Percentiles rank a stretch among this genome's conserved stretches.
These are phyloP conservation scores for Tipula confusa DNA, from an alignment of 2,888 invertebrate genomes.

Conservation along the genomic window DNA sequence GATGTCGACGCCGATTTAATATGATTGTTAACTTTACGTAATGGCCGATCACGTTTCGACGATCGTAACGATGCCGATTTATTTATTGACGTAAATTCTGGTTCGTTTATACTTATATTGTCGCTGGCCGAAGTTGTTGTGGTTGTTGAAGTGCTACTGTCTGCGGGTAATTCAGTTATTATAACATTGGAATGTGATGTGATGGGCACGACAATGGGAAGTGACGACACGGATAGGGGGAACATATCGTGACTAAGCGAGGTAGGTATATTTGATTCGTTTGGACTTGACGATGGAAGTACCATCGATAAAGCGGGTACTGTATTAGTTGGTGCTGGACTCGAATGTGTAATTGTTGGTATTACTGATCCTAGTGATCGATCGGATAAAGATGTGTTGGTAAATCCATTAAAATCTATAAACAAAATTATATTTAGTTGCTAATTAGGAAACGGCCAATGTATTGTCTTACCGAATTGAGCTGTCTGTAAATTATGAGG, in stretches of 20 bases:
- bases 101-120: background rate
- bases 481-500: conserved; percentile 47
- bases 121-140: background rate
- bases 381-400: background rate
- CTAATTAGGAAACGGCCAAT: too few species aligned
- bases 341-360: background rate
- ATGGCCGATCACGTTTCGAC: background rate
- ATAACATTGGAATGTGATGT: conserved; percentile 14
- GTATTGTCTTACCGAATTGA: conserved; percentile 36
- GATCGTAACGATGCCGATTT: background rate
- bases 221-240: background rate
- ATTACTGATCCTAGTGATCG: background rate
- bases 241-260: background rate
- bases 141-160: background rate
- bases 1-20: background rate
- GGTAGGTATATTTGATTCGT: background rate
- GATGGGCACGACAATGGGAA: background rate
- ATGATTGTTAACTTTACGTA: background rate
- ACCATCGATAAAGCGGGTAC: background rate
- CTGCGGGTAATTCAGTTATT: conserved; percentile 27
- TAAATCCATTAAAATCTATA: background rate
- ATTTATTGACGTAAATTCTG: background rate
- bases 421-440: background rate
- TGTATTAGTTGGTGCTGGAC: conserved; percentile 21
- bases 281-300: background rate